phyloP scores from a whole-genome alignment of 2,797 vertebrate species.

The Artibeus lituratus region DNA sequence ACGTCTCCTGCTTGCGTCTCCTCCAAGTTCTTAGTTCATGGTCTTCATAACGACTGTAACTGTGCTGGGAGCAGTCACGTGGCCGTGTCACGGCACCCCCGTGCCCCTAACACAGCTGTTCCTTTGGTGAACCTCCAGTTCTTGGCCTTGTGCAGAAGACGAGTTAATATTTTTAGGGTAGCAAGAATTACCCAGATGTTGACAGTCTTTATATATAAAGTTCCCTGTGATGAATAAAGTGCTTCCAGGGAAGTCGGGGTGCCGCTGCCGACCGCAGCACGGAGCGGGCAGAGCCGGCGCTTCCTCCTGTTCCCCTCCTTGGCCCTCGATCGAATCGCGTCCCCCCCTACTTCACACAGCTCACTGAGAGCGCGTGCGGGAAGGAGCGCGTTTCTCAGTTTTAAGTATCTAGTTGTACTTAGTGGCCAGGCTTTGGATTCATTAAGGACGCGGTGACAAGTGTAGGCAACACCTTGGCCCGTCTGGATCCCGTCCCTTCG shows the following conservation, averaged over 20 bases:
- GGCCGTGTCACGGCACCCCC: not conserved
- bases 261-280: not conserved
- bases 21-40: not conserved
- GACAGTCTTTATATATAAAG: not conserved
- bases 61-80: not conserved
- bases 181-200: not conserved
- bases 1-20: not conserved
- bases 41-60: not conserved
- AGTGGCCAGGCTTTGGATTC: not conserved
- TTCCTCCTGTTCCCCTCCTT: conserved; percentile 49
- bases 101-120: fast-evolving
- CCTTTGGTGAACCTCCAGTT: not conserved
- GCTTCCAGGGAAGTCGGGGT: conserved; percentile 7
- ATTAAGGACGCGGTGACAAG: not conserved
- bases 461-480: not conserved
- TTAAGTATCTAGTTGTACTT: not conserved
- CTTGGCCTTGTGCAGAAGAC: not conserved
- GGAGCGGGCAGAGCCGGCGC: not conserved
- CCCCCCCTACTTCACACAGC: not conserved
- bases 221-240: not conserved
- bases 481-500: not conserved
- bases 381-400: not conserved
- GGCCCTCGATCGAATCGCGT: not conserved
- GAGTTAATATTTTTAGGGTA: not conserved
- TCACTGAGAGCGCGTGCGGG: not conserved